phyloP scores from a whole-genome alignment of 2,113 vertebrate species.

The Notiomystis cincta region DNA sequence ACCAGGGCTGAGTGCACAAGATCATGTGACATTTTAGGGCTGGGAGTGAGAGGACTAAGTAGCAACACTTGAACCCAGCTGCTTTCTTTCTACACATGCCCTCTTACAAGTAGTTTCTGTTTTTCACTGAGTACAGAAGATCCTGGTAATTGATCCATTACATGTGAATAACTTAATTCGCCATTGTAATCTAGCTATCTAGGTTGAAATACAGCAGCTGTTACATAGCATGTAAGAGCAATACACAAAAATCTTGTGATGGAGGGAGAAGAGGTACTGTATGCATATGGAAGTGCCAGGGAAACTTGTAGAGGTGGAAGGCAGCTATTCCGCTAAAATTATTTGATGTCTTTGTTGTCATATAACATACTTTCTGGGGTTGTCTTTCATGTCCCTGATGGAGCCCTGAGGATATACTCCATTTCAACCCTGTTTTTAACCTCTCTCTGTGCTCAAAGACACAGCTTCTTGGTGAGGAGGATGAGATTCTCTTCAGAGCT shows the following conservation, averaged over 20 bases:
- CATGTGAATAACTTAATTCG: background rate
- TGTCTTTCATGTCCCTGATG: conserved; percentile 66
- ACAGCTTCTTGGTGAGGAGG: conserved; percentile 45
- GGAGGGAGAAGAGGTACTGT: background rate
- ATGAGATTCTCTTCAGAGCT: conserved; percentile 61
- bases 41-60: background rate
- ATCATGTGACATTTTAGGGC: background rate
- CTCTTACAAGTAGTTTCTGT: background rate
- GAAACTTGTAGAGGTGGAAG: conserved; percentile 37
- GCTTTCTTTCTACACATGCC: background rate
- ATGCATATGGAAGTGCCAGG: background rate
- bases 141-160: background rate
- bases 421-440: conserved; percentile 63
- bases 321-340: conserved; percentile 30
- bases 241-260: background rate
- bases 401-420: conserved; percentile 62
- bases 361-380: conserved; percentile 52
- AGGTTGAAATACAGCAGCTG: background rate
- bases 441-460: conserved; percentile 55
- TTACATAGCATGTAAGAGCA: background rate
- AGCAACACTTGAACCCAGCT: background rate
- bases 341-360: conserved; percentile 67
- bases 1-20: background rate
- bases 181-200: conserved; percentile 6
- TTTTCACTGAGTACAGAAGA: background rate